Percentiles rank a stretch among this genome's conserved stretches.
Conservation (phyloP, 2,113 vertebrate species). For the Dasyurus viverrinus region DNA sequence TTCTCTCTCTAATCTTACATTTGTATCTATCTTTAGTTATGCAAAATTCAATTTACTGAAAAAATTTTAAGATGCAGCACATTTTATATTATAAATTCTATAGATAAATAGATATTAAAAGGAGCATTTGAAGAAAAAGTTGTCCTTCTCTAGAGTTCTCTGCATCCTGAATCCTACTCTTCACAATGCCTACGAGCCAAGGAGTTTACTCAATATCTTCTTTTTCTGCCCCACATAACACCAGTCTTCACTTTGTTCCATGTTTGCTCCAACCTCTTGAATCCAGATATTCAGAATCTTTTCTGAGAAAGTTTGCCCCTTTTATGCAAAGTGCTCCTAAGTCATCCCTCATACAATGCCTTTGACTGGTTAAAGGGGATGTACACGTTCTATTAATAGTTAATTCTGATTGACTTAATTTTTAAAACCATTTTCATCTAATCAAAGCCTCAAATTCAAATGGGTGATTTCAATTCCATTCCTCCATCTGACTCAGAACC, state of each 20-base stretch:
- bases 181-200: neutral
- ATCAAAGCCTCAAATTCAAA: neutral
- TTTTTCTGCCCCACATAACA: neutral
- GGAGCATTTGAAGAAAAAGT: neutral
- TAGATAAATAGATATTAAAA: neutral
- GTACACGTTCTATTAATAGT: neutral
- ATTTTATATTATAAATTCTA: neutral
- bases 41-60: neutral
- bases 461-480: neutral
- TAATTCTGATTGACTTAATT: neutral
- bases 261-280: neutral
- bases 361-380: neutral
- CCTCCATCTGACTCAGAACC: neutral
- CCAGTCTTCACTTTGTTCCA: neutral
- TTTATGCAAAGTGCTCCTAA: neutral
- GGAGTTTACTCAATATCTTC: neutral
- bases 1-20: neutral
- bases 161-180: neutral
- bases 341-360: neutral
- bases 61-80: neutral
- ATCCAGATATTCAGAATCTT: neutral
- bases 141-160: neutral
- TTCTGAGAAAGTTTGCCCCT: neutral
- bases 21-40: neutral
- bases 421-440: neutral